Evolutionary conservation across 92 coral and sea anemone species (phyloP).

Genomic region (Chrysogorgia sp.): DNA sequence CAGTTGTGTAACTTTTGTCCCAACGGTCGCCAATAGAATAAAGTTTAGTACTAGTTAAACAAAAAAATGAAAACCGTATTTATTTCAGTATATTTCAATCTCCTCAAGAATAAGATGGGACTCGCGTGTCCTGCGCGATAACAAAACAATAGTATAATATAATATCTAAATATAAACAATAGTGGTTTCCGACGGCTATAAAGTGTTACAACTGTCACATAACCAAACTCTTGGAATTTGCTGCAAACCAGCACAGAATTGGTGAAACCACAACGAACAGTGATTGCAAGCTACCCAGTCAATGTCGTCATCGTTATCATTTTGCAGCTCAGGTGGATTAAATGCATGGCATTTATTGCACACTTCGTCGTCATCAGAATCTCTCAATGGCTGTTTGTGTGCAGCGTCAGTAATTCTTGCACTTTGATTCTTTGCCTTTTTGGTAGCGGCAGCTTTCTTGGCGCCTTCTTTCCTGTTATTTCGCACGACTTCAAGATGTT

Average conservation of each 20-base stretch:
- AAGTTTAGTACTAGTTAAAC: background rate
- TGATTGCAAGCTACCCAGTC: slow-evolving; percentile 51
- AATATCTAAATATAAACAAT: slow-evolving; percentile 6
- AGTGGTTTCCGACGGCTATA: slow-evolving; percentile 1
- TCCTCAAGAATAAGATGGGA: slow-evolving; percentile 2
- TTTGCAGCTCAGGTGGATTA: slow-evolving; percentile 41
- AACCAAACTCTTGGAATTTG: slow-evolving; percentile 33
- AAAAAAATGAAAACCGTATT: slow-evolving; percentile 5
- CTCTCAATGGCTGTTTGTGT: background rate
- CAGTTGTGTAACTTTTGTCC: background rate
- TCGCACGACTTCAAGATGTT: slow-evolving; percentile 42
- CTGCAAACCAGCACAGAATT: slow-evolving; percentile 39
- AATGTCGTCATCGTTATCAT: slow-evolving; percentile 41
- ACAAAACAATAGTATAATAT: background rate
- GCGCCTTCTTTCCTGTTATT: slow-evolving; percentile 53
- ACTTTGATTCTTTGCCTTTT: slow-evolving; percentile 52
- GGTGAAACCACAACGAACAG: slow-evolving; percentile 48
- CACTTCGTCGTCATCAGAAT: slow-evolving; percentile 40
- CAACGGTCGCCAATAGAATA: background rate
- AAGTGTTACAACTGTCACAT: slow-evolving; percentile 18
- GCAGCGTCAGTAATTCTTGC: background rate
- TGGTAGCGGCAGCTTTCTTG: slow-evolving; percentile 56
- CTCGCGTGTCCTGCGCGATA: slow-evolving; percentile 12
- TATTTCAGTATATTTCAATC: slow-evolving; percentile 7
- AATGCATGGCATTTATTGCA: slow-evolving; percentile 31